Evolutionary conservation across 2,888 invertebrate species (phyloP).

Genomic region (Nematopogon swammerdamellus): DNA sequence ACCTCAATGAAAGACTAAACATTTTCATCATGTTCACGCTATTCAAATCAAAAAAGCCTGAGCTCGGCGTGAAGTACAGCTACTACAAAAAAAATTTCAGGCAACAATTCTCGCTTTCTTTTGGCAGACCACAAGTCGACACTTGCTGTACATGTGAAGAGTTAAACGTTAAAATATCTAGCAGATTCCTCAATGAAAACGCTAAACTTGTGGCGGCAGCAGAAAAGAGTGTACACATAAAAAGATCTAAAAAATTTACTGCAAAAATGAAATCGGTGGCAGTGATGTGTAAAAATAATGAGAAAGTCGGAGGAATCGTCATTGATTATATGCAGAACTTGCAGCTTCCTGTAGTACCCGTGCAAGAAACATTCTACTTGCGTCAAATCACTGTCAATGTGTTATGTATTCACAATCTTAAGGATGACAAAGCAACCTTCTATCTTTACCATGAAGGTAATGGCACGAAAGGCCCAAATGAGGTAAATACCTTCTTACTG

Average conservation of each 20-base stretch:
- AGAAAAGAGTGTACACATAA: constrained; percentile 13
- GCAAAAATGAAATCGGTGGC: constrained; percentile 1
- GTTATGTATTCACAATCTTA: not conserved
- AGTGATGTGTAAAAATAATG: too few species aligned
- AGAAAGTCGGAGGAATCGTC: too few species aligned
- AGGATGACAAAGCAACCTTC: not conserved
- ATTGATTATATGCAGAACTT: constrained; percentile 12
- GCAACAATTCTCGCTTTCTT: not conserved
- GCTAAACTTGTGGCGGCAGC: constrained; percentile 14
- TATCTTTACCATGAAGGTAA: not conserved
- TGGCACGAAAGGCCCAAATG: not conserved
- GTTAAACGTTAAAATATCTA: constrained; percentile 5
- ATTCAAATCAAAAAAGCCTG: not conserved
- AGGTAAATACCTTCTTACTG: not conserved
- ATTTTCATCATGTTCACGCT: not conserved
- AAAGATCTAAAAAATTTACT: constrained; percentile 12
- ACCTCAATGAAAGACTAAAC: not conserved
- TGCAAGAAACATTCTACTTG: constrained; percentile 17
- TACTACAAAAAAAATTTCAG: not conserved
- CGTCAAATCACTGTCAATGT: constrained; percentile 8
- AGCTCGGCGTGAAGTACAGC: not conserved
- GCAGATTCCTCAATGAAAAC: constrained; percentile 8
- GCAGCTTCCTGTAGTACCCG: constrained; percentile 13
- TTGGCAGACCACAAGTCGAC: not conserved
- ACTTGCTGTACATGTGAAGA: constrained; percentile 1